Base-by-base conservation (phyloP, 2,113 vertebrate genomes). In the Forbesichthys agassizii region DNA sequence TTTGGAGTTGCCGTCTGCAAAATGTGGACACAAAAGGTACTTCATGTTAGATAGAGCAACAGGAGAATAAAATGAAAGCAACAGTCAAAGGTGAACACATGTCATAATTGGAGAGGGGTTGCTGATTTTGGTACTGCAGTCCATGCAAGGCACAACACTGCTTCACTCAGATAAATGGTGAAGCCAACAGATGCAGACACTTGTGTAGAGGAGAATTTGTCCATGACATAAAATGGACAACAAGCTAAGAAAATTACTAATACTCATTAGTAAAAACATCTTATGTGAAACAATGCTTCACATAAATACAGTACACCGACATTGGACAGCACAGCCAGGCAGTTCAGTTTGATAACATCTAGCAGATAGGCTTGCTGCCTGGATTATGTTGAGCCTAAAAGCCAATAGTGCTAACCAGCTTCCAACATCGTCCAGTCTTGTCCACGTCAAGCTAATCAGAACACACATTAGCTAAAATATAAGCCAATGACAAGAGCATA, bases 1-100 rank as follows among this genome's bases (percentile, higher is more conserved):
- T 95, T 95, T 94, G 94, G 95, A 96, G 95, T 94, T 97, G 95
- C 94, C 93, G 96, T 97, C 96, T 98, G 97, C 93, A 98, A 91
- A 91, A 98, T 95, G 94, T 95, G 94, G 95, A 98, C 95, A 98
- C 94, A 96, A 92, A 96, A 95, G 97, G 95, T 92, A 96, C 93
- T 88, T 78, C 91, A 94, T 88, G 95, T 97, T 97, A 96, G 95
- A 95, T 94, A 27, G 27, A 27, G 27, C 90, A 94, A 88, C 92
- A 95, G 91, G 47, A 84, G 73, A n/a, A 67, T 93, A 91, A 57
- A 74, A 68, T 66, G 93, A 88, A 93, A 90, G 88, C 88, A 94
- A 95, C 93, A 96, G 93, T 94, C 91, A 94, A 74, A 89, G 86
- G 92, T 83, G 88, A 92, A 93, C 92, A 95, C 90, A 93, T 94